Evolutionary conservation across 2,797 vertebrate species (phyloP).

Genomic region (Rhodeus uyekii): DNA sequence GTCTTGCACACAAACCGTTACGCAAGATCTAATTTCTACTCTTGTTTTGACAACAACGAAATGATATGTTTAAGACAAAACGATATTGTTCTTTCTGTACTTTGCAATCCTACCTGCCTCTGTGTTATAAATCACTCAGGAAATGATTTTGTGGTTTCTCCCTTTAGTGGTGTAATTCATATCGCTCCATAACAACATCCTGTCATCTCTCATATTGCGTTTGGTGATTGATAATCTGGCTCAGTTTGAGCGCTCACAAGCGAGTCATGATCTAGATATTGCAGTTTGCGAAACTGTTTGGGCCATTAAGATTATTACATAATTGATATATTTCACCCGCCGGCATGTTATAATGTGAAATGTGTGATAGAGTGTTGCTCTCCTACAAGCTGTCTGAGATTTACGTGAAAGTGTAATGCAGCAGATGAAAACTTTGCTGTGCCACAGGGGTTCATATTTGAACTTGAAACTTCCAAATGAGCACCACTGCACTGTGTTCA

Average conservation of each 20-base stretch:
- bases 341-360: slow-evolving; percentile 63
- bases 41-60: not conserved
- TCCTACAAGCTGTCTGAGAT: slow-evolving; percentile 58
- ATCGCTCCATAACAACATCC: slow-evolving; percentile 38
- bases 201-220: slow-evolving; percentile 49
- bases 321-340: slow-evolving; percentile 57
- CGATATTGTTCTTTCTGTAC: slow-evolving; percentile 13
- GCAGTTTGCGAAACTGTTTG: slow-evolving; percentile 57
- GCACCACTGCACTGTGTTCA: not conserved
- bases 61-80: slow-evolving; percentile 39
- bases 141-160: slow-evolving; percentile 43
- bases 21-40: slow-evolving; percentile 39
- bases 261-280: slow-evolving; percentile 48
- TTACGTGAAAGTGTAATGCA: slow-evolving; percentile 68
- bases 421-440: slow-evolving; percentile 17
- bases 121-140: slow-evolving; percentile 33
- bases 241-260: slow-evolving; percentile 47
- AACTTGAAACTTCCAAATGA: not conserved
- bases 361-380: slow-evolving; percentile 56
- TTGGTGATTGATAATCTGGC: slow-evolving; percentile 43
- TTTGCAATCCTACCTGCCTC: slow-evolving; percentile 36
- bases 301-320: slow-evolving; percentile 55
- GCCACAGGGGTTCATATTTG: not conserved
- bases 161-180: slow-evolving; percentile 50
- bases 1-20: slow-evolving; percentile 48